Conservation (phyloP, 2,113 vertebrate species). For the Poicephalus meyeri region DNA sequence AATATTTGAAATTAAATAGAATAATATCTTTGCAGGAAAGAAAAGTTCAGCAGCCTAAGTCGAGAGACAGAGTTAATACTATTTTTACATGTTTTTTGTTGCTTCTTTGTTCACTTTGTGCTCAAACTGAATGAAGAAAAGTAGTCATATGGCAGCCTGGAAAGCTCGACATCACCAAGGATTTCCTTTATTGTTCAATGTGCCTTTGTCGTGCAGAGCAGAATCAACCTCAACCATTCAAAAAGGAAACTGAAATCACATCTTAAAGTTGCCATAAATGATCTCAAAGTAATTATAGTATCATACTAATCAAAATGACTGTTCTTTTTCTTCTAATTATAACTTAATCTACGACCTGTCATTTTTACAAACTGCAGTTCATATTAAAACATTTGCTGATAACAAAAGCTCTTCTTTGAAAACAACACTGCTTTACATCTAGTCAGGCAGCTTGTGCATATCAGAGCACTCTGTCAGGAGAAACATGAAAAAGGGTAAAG, state of each 20-base stretch:
- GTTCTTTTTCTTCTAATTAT: slow-evolving; percentile 50
- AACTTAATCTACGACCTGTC: slow-evolving; percentile 34
- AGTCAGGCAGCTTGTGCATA: slow-evolving; percentile 64
- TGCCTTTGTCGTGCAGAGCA: slow-evolving; percentile 25
- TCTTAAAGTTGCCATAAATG: slow-evolving; percentile 27
- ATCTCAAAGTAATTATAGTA: slow-evolving; percentile 56
- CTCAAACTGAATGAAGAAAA: slow-evolving; percentile 40
- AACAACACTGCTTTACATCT: slow-evolving; percentile 42
- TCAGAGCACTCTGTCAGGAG: slow-evolving; percentile 39
- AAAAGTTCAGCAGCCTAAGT: not conserved
- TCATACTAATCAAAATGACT: slow-evolving; percentile 59
- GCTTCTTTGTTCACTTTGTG: slow-evolving; percentile 42
- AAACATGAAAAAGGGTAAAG: slow-evolving; percentile 15
- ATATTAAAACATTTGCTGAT: slow-evolving; percentile 27
- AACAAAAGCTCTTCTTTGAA: slow-evolving; percentile 28
- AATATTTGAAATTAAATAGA: slow-evolving; percentile 3
- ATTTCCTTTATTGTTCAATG: slow-evolving; percentile 47
- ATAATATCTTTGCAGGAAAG: slow-evolving; percentile 14
- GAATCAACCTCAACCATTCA: slow-evolving; percentile 33
- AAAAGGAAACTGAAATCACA: slow-evolving; percentile 48
- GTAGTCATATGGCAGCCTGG: slow-evolving; percentile 30
- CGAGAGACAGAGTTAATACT: slow-evolving; percentile 33
- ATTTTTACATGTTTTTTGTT: slow-evolving; percentile 10
- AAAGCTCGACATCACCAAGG: slow-evolving; percentile 35
- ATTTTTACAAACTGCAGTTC: slow-evolving; percentile 37